phyloP scores from a whole-genome alignment of 2,113 vertebrate genomes.

The Oreochromis spilurus region DNA sequence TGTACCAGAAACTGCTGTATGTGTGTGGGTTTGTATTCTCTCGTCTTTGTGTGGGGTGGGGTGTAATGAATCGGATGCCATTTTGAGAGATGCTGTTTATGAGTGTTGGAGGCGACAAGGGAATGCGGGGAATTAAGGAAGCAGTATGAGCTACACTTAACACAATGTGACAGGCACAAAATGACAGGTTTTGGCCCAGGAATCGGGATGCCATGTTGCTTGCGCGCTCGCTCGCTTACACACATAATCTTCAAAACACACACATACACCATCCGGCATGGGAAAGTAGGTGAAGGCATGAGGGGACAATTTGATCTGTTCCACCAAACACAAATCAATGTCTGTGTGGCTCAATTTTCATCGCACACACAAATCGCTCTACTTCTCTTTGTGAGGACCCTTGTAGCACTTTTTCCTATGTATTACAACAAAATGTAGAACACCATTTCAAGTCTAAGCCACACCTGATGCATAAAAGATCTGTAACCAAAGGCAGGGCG shows the following conservation, averaged over 20 bases:
- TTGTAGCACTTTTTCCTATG: background rate
- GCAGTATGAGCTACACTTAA: slow-evolving; percentile 49
- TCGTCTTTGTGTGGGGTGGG: background rate
- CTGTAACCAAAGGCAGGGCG: background rate
- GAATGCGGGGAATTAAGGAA: slow-evolving; percentile 53
- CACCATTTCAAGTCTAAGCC: background rate
- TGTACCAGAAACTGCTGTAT: background rate
- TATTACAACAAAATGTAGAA: background rate
- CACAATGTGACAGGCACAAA: slow-evolving; percentile 65
- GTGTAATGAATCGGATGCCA: slow-evolving; percentile 59
- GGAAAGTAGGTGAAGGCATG: slow-evolving; percentile 19
- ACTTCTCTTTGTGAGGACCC: background rate
- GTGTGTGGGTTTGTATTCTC: background rate
- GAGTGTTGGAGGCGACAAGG: slow-evolving; percentile 26
- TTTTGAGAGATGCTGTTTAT: slow-evolving; percentile 56
- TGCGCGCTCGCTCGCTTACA: background rate
- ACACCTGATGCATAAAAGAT: background rate
- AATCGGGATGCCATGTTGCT: background rate
- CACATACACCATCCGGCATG: background rate
- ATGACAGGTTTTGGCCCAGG: slow-evolving; percentile 55
- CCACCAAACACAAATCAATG: slow-evolving; percentile 47
- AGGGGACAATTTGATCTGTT: slow-evolving; percentile 52
- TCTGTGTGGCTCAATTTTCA: slow-evolving; percentile 21
- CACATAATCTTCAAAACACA: background rate
- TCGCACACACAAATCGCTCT: background rate